These are phyloP conservation scores for Conger conger DNA, from an alignment of 2,113 vertebrate genomes.

Conservation along the genomic window DNA sequence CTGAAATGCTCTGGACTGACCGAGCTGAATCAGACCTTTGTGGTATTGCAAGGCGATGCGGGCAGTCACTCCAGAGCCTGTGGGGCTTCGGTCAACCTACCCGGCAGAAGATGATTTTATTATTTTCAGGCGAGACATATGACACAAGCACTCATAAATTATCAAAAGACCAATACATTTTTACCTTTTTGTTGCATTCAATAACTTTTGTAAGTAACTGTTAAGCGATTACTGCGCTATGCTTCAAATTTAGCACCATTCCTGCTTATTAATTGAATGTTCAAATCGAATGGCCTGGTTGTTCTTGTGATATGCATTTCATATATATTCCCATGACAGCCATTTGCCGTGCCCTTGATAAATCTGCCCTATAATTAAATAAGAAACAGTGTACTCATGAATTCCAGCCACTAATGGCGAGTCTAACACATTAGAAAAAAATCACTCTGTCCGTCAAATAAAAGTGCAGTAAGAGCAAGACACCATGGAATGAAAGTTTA, in stretches of 20 bases:
- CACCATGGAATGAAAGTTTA: too few relatives aligned
- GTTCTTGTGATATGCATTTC: background rate
- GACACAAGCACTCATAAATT: too few relatives aligned
- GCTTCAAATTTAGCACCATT: background rate
- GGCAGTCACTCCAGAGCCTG: constrained; percentile 91
- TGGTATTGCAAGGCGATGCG: constrained; percentile 89
- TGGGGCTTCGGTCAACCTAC: constrained; percentile 92
- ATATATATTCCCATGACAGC: background rate
- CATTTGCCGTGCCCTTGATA: background rate
- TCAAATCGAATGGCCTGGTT: background rate
- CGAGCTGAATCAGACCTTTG: constrained; percentile 82
- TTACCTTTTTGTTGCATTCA: background rate
- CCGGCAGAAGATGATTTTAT: background rate
- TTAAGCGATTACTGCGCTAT: background rate
- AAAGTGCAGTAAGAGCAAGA: too few relatives aligned
- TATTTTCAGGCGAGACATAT: too few relatives aligned
- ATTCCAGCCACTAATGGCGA: too few relatives aligned
- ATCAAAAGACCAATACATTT: too few relatives aligned
- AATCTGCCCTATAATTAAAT: background rate
- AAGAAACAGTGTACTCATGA: too few relatives aligned
- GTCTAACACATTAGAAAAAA: too few relatives aligned
- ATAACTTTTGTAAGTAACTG: background rate
- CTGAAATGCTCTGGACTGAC: constrained; percentile 80
- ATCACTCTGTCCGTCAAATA: too few relatives aligned
- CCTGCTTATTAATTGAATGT: background rate